Base-by-base conservation (phyloP, 2,797 vertebrate genomes). In the Gobio occitaniae region DNA sequence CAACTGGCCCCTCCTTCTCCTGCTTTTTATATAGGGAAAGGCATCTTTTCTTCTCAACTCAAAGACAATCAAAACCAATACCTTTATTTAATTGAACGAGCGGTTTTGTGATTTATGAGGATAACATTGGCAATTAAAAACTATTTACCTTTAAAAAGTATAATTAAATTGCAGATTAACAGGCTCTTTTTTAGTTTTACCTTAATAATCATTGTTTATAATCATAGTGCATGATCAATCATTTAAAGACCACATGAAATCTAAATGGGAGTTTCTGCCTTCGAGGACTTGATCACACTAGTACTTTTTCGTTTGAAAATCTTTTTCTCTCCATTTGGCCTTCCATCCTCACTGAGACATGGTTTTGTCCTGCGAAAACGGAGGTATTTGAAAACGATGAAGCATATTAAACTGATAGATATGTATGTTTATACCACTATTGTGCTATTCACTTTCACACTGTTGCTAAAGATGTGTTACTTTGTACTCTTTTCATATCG, bases 1-100 rank as follows among this genome's bases (percentile, higher is more conserved):
- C 82, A 54, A 59, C 29, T 76, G 25, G 13, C 9, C 59, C 63
- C 36, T 70, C 61, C 32, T 47, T 29, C 32, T 74, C 32, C 52
- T 8, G 32, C 17, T 32, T 47, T 71, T 38, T 17, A 8, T 69
- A 17, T 29, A 17, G 19, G 25, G 52, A 50, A 56, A 10, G 10
- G 3, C 0, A 32, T 47, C 8, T 32, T 83, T 69, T 59, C n/a
- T 68, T 77, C 78, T 8, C n/a, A 19, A 59, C 11, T 15, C 15
- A 47, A 47, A 78, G 44, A 61, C 12, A 6, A 78, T 61, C 75
- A 44, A 78, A 78, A 77, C 75, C 13, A 19, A 44, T 29, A 61
- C 4, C 13, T 61, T 11, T n/a, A 17, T 61, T 25, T 25, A 61
- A 21, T 17, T 7, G 13, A 61, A 61, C 4, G 2, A 1, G 16